Percentiles rank a stretch among this genome's conserved stretches.
Evolutionary conservation across 2,113 vertebrate species (phyloP).

Genomic region (Chloebia gouldiae): DNA sequence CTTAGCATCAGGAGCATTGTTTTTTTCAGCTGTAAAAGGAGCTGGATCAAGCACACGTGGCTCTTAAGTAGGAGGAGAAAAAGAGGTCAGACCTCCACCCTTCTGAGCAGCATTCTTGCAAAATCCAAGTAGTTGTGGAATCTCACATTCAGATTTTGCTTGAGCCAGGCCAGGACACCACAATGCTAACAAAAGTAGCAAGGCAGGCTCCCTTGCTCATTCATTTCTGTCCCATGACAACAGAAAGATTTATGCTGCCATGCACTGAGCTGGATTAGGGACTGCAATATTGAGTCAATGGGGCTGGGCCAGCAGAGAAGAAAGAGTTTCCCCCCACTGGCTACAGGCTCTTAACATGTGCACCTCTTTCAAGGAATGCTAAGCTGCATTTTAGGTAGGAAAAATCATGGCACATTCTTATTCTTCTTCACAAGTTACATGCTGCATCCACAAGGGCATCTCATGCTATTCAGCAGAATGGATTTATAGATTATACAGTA

Average conservation of each 20-base stretch:
- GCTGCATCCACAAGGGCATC: background rate
- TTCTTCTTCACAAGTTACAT: background rate
- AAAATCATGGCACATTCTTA: background rate
- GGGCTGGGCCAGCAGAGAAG: background rate
- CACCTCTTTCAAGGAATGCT: background rate
- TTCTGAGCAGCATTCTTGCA: background rate
- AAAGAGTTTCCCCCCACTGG: background rate
- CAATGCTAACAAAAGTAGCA: background rate
- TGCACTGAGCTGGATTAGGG: background rate
- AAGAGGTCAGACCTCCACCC: background rate
- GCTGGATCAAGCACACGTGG: rapidly evolving
- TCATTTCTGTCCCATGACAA: background rate
- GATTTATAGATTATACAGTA: background rate
- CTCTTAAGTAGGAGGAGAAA: background rate
- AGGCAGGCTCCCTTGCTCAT: background rate
- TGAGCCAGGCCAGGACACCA: background rate
- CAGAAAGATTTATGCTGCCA: background rate
- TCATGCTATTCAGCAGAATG: background rate
- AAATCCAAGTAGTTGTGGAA: background rate
- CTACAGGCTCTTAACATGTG: rapidly evolving
- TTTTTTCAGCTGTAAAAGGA: background rate
- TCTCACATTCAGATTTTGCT: background rate
- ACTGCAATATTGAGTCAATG: background rate
- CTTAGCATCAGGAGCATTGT: background rate
- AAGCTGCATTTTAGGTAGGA: background rate